Evolutionary conservation across 2,888 invertebrate species (phyloP).

Genomic region (Drosophila quasianomalipes): DNA sequence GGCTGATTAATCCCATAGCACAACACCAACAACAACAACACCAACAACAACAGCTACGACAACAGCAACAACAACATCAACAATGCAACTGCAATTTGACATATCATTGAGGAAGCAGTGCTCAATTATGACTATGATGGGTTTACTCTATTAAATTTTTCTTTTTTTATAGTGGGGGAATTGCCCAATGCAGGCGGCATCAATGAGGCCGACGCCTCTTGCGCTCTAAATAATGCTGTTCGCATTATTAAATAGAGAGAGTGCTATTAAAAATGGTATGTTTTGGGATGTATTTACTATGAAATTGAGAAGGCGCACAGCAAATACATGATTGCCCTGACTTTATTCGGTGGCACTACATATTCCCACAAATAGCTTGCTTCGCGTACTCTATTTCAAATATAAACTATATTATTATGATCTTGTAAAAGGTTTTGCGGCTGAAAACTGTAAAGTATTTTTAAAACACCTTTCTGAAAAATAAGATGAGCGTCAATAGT

Average conservation of each 20-base stretch:
- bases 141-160: slow-evolving; percentile 3
- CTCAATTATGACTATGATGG: slow-evolving; percentile 39
- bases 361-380: not conserved
- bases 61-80: slow-evolving; percentile 5
- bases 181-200: slow-evolving; percentile 39
- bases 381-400: not conserved
- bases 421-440: not conserved
- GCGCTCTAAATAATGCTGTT: not conserved
- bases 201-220: slow-evolving; percentile 13
- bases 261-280: not conserved
- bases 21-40: not conserved
- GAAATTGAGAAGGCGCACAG: slow-evolving; percentile 4
- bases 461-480: not conserved
- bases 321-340: slow-evolving; percentile 2
- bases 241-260: not conserved
- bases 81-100: slow-evolving; percentile 49
- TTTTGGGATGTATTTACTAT: not conserved
- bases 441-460: not conserved
- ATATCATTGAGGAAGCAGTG: slow-evolving; percentile 49
- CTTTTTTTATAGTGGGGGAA: slow-evolving; percentile 3
- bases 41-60: slow-evolving; percentile 8
- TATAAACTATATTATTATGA: not conserved
- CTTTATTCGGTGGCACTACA: not conserved
- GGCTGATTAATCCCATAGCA: slow-evolving; percentile 23
- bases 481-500: too few species aligned